Conservation (phyloP, 2,888 invertebrate genomes). For the Drosophila nigritarsus region DNA sequence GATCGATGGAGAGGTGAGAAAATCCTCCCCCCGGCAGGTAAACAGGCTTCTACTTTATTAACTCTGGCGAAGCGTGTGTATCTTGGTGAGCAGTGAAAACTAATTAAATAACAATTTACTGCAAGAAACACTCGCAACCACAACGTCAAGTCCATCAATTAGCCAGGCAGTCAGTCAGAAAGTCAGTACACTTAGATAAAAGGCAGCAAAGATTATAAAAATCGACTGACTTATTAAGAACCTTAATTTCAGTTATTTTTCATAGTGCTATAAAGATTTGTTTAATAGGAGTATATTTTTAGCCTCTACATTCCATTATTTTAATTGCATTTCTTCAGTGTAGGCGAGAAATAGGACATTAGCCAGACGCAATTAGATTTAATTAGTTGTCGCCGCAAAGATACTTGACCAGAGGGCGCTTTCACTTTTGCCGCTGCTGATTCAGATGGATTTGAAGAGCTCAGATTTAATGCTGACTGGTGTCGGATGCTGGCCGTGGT, state of each 20-base stretch:
- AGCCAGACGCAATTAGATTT: conserved; percentile 71
- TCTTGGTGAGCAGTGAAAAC: conserved; percentile 61
- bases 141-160: conserved; percentile 20
- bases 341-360: conserved; percentile 7
- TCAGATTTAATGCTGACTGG: conserved; percentile 60
- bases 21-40: conserved; percentile 38
- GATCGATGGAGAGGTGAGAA: not conserved
- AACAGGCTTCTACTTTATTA: conserved; percentile 48
- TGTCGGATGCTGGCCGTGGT: conserved; percentile 27
- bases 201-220: not conserved
- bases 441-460: conserved; percentile 62
- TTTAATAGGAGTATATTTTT: not conserved
- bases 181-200: conserved; percentile 2
- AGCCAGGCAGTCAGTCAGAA: conserved; percentile 17
- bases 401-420: conserved; percentile 48
- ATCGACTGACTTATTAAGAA: not conserved
- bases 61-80: conserved; percentile 53
- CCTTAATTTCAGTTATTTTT: not conserved
- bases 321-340: not conserved
- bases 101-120: conserved; percentile 76
- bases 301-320: not conserved
- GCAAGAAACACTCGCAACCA: conserved; percentile 26
- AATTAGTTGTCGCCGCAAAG: conserved; percentile 73
- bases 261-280: not conserved
- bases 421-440: conserved; percentile 38